Evolutionary conservation across 2,888 invertebrate species (phyloP).

Genomic region (Balanococcus diminutus): DNA sequence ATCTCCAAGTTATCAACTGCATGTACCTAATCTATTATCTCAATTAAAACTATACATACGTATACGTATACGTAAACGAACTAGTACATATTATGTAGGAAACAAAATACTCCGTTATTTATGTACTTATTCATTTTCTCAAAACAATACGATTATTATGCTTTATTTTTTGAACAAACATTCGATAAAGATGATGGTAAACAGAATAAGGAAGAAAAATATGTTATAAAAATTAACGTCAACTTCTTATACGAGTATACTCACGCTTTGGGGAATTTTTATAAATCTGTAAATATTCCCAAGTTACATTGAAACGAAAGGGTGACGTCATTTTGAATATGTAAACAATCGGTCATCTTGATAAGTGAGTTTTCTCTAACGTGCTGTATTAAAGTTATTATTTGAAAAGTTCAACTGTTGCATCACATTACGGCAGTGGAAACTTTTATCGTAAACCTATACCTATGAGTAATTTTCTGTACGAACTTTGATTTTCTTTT

Average conservation of each 20-base stretch:
- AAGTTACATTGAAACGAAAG: background rate
- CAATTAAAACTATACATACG: background rate
- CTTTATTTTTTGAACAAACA: background rate
- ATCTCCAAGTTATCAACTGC: too few species aligned
- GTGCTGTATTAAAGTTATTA: background rate
- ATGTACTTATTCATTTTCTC: background rate
- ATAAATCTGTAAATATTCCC: background rate
- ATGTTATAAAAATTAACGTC: slow-evolving; percentile 8
- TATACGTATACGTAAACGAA: background rate
- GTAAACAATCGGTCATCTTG: slow-evolving; percentile 2
- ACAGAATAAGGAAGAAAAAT: background rate
- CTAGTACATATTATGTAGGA: background rate
- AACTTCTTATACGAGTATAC: background rate
- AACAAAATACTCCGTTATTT: background rate
- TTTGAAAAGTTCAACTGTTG: slow-evolving; percentile 18
- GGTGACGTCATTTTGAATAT: background rate
- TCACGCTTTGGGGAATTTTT: background rate
- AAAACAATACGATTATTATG: background rate
- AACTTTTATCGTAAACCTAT: background rate
- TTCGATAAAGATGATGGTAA: background rate
- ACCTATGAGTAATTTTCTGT: background rate
- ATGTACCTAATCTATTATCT: background rate
- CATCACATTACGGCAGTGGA: background rate
- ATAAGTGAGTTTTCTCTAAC: background rate
- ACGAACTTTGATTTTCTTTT: background rate